Evolutionary conservation across 2,113 vertebrate genomes (phyloP), one percentile per base, ranked within the genome.

Genomic region (Kryptolebias marmoratus): DNA sequence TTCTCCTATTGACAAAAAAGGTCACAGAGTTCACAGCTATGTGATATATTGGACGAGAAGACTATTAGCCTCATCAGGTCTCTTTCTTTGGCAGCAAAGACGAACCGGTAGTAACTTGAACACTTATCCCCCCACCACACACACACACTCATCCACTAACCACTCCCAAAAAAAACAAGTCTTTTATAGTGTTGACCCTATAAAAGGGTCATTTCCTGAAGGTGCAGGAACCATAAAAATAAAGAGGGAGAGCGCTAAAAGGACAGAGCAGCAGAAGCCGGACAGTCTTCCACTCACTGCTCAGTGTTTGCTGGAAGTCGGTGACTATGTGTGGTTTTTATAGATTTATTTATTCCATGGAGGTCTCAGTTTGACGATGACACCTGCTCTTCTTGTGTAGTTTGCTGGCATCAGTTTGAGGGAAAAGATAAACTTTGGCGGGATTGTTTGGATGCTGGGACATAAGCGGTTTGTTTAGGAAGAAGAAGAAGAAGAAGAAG

Each of bases 101-200:
- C 86, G 72, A 81, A 92, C 91, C 91, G 90, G 92, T 93, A 92
- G 92, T 93, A 93, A 92, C 92, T 93, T 93, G 87, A 87, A 93
- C 86, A 88, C 84, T 89, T 91, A 92, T 91, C 85, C 88, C 90
- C 90, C 70, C 88, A 77, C 63, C 80, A 82, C 87, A 85, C 61
- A 65, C 49, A 69, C 77, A 82, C 73, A 78, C 76, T 56, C 77
- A 86, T 77, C 69, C 68, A 87, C 82, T 85, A 91, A 89, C 91
- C 91, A 89, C 92, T 90, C 93, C 92, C 92, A 90, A 77, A 85
- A 91, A 90, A 92, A 91, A 93, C 92, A 94, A 91, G 93, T 94
- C 94, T 96, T 97, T 96, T 96, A 96, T 95, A 94, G 95, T 95
- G 94, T 93, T 95, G 94, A 92, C 94, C 95, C 95, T 95, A 95